Evolutionary conservation across 1,140 invertebrate species (phyloP).

Genomic region (Daktulosphaira vitifoliae): DNA sequence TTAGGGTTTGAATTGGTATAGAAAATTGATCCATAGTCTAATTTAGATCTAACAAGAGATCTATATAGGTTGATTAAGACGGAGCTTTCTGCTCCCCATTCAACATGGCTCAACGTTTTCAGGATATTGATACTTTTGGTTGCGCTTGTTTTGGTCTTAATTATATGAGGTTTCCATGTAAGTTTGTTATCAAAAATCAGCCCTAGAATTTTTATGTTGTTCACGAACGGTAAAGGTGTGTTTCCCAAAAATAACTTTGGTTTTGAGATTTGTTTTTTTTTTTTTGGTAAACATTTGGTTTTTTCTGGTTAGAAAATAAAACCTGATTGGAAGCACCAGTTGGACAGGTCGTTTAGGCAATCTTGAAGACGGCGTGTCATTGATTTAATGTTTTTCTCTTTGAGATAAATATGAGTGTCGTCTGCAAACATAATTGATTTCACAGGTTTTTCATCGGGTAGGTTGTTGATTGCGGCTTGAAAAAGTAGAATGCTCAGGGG

Average conservation of each 20-base stretch:
- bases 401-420: too few relatives aligned
- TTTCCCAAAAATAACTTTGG: too few relatives aligned
- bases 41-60: slow-evolving; percentile 4
- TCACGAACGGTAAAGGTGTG: neutral
- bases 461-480: too few relatives aligned
- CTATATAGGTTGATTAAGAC: slow-evolving; percentile 2
- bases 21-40: slow-evolving; percentile 6
- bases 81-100: slow-evolving; percentile 6
- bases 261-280: too few relatives aligned
- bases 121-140: slow-evolving; percentile 8
- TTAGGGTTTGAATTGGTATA: neutral
- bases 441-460: too few relatives aligned
- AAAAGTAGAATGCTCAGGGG: neutral
- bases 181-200: neutral
- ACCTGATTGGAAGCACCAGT: neutral
- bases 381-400: neutral
- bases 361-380: neutral
- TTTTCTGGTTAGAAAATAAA: slow-evolving; percentile 1
- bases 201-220: slow-evolving; percentile 11
- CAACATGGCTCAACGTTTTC: slow-evolving; percentile 3
- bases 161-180: slow-evolving; percentile 4
- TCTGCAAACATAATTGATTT: too few relatives aligned
- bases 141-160: neutral
- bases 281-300: neutral
- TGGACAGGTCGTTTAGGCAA: neutral